Base-by-base conservation (phyloP, 2,113 vertebrate genomes). In the Callospermophilus lateralis region DNA sequence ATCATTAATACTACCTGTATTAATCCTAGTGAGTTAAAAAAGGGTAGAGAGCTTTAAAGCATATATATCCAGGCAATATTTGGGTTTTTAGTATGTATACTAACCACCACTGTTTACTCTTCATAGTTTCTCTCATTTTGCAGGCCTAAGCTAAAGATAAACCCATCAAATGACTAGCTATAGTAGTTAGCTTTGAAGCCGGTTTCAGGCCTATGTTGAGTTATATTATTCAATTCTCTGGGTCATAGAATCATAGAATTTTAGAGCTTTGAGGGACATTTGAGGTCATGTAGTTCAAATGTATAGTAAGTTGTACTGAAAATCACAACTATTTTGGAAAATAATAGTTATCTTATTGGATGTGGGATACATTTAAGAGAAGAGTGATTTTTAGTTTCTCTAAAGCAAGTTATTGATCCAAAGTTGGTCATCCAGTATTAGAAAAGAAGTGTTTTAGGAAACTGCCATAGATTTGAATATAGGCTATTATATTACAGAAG, bases 361-460 rank as follows among this genome's bases (percentile, higher is more conserved):
- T 78, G 32, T 84, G 67, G 37, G 79, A 73, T 12, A 7, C 80
- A 15, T 92, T 16, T 76, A 78, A 89, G 3, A 81, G 37, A 85
- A 83, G 9, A 93, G 13, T 81, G 22, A 53, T 42, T 72, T 88
- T 81, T 63, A 77, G 77, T 88, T 37, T 96, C 8, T 58, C 70
- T 94, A 89, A 95, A 86, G 45, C 55, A 93, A 83, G 30, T 88
- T 81, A 51, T 28, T 93, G 51, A 87, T 63, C n/a, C 83, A 87
- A 84, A 80, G 32, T 87, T 73, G 58, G 85, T 24, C 32, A 86
- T 16, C 45, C n/a, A 77, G 67, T 92, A 26, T 73, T 89, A 74
- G 76, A 80, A 93, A 87, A 77, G 37, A n/a, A 78, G 17, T 30
- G 55, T 91, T 89, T 97, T 94, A 93, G 63, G 67, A 95, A 93